phyloP scores from a whole-genome alignment of 2,888 invertebrate species.

The Sabellastarte sp. region DNA sequence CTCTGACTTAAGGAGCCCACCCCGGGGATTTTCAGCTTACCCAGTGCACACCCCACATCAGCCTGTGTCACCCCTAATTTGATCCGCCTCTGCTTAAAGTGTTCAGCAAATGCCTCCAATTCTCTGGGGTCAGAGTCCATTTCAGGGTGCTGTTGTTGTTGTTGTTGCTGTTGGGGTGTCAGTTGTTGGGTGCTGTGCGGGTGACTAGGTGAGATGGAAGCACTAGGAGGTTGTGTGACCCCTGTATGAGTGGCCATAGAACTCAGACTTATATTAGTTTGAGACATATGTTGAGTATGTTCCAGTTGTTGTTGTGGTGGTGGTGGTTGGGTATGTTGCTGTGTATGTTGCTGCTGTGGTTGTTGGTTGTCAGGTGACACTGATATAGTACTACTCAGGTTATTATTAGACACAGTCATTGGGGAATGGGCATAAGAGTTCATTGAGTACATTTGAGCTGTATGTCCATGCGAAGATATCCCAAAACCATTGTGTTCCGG shows the following conservation, averaged over 20 bases:
- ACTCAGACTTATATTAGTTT: no score
- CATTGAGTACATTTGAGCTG: background rate
- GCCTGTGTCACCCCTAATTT: conserved; percentile 98
- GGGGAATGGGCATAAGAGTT: background rate
- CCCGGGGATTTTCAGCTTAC: conserved; percentile 96
- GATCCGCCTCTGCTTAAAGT: conserved; percentile 97
- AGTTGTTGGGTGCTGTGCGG: no score
- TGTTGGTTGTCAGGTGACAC: background rate
- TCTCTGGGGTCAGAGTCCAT: conserved; percentile 71
- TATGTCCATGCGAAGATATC: background rate
- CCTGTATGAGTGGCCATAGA: no score
- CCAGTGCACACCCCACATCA: conserved; percentile 95
- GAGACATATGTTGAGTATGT: no score
- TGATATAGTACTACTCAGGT: background rate
- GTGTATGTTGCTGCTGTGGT: background rate
- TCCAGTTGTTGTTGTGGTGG: no score
- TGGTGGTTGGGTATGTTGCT: background rate
- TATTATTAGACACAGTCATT: background rate
- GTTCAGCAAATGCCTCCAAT: conserved; percentile 96
- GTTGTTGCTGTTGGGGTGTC: no score
- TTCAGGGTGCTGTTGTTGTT: no score
- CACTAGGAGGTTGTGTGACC: background rate
- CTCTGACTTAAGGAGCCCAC: conserved; percentile 97
- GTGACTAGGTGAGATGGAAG: background rate
- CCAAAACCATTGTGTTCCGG: background rate